Evolutionary conservation across 2,888 invertebrate species (phyloP).

Genomic region (Clanis bilineata): DNA sequence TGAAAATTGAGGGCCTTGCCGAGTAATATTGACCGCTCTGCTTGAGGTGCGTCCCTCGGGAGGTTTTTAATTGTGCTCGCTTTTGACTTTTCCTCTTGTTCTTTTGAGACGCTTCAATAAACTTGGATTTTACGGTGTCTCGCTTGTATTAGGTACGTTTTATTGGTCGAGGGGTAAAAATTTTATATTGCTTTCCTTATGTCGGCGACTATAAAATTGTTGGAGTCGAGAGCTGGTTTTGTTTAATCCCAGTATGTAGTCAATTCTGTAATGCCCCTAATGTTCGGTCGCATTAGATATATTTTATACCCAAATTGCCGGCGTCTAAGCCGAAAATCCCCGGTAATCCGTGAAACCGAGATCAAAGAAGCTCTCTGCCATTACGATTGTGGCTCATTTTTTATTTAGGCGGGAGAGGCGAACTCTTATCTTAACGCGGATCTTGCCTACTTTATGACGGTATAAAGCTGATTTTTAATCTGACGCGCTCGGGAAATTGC

Average conservation of each 20-base stretch:
- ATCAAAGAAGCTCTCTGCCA: constrained; percentile 72
- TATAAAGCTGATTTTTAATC: constrained; percentile 82
- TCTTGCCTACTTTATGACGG: constrained; percentile 76
- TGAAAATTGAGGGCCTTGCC: constrained; percentile 80
- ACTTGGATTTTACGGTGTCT: constrained; percentile 72
- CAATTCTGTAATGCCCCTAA: constrained; percentile 76
- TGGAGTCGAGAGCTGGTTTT: not conserved
- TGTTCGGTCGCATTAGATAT: constrained; percentile 68
- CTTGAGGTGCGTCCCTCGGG: constrained; percentile 68
- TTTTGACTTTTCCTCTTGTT: constrained; percentile 78
- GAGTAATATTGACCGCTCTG: constrained; percentile 78
- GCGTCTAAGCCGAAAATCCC: constrained; percentile 69
- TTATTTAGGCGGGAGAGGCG: constrained; percentile 70
- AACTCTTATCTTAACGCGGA: constrained; percentile 76
- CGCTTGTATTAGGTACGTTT: constrained; percentile 61
- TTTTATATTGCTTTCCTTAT: constrained; percentile 35
- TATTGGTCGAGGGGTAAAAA: constrained; percentile 50
- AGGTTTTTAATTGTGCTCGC: constrained; percentile 77
- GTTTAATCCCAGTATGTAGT: constrained; percentile 31
- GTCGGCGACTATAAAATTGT: constrained; percentile 2
- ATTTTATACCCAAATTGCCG: constrained; percentile 78
- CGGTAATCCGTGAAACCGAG: constrained; percentile 78
- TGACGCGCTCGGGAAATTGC: constrained; percentile 64
- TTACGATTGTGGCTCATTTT: constrained; percentile 82
- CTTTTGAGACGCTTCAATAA: constrained; percentile 76